Base-by-base conservation (phyloP, 2,888 invertebrate genomes). In the Lacanobia wlatinum region DNA sequence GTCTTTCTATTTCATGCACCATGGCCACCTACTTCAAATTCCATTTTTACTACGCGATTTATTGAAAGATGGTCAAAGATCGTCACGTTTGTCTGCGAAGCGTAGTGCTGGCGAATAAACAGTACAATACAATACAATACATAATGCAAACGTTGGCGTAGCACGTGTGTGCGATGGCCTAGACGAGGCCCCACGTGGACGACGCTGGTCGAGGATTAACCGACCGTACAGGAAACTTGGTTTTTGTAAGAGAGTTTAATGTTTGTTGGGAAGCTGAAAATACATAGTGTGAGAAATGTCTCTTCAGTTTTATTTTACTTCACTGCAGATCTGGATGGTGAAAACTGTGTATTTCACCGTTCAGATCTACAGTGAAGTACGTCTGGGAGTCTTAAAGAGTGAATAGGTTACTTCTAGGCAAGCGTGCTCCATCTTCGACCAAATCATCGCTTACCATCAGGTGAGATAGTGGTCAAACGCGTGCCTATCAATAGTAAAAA, bases 61-160 rank as follows among this genome's bases (percentile, higher is more conserved):
- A 40, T n/a, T 21, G 21, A 40, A 59, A 21, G 14, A 40, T 14
- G 2, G 8, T 14, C 21, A 40, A 59, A 40, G 21, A 38, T 58
- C n/a, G 5, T 21, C 34, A 21, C 40, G n/a, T 21, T 21, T 59
- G 21, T 59, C 14, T 59, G 38, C 12, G 6, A 40, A 40, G 40
- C 58, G 38, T 8, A 38, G n/a, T 21, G 14, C 40, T 21, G 21
- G n/a, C 38, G 40, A 59, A 16, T 59, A 59, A 40, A 59, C 40
- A 59, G 16, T 14, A 53, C 12, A 53, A 58, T 34, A 56, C 12
- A 53, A 58, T 34, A 56, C 18, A n/a, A 34, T 58, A 58, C 56
- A 28, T 40, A 59, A 59, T 59, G 59, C 59, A 59, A 16, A 59
- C 59, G 21, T 59, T 59, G 59, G 59, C 40, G 59, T 16, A 12